These are phyloP conservation scores for Pristionchus fissidentatus DNA, from an alignment of 2,888 invertebrate genomes.

Conservation along the genomic window DNA sequence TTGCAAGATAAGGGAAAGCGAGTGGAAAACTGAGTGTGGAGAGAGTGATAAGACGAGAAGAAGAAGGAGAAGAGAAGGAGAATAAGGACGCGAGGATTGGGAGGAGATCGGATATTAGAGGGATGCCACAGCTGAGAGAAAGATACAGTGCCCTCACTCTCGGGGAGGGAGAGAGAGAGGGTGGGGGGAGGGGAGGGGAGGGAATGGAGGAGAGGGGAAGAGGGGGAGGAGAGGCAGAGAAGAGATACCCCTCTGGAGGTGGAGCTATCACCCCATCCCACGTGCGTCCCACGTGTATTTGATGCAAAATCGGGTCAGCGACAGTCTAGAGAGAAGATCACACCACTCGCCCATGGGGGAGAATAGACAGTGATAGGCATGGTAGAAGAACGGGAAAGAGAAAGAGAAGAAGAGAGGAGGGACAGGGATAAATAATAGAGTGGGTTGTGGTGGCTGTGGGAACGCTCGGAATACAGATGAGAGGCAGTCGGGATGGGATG, in stretches of 20 bases:
- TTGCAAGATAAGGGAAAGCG: conserved; percentile 29
- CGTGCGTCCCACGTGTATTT: conserved; percentile 20
- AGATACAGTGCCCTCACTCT: conserved; percentile 30
- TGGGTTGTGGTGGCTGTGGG: background rate
- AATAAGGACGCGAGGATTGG: background rate
- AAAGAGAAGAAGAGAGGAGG: background rate
- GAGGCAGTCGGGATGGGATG: background rate
- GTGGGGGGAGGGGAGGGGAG: background rate
- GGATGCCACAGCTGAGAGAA: conserved; percentile 41
- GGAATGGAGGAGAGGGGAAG: background rate
- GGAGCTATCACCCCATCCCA: conserved; percentile 38
- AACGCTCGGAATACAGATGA: background rate
- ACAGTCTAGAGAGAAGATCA: conserved; percentile 8
- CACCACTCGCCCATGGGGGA: conserved; percentile 38
- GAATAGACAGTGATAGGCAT: background rate
- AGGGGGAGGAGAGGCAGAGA: background rate
- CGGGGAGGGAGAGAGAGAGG: background rate
- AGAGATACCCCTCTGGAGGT: conserved; percentile 19
- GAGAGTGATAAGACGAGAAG: conserved; percentile 31
- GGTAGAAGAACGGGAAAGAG: background rate
- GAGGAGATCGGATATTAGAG: conserved; percentile 3
- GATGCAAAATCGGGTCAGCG: conserved; percentile 30
- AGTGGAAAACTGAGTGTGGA: background rate
- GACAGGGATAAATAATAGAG: conserved; percentile 18
- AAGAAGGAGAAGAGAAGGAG: background rate